A percentile compares a stretch with the other conserved stretches of the same genome.
Conservation (phyloP, 2,888 invertebrate genomes). For the Leucophenga maculata region DNA sequence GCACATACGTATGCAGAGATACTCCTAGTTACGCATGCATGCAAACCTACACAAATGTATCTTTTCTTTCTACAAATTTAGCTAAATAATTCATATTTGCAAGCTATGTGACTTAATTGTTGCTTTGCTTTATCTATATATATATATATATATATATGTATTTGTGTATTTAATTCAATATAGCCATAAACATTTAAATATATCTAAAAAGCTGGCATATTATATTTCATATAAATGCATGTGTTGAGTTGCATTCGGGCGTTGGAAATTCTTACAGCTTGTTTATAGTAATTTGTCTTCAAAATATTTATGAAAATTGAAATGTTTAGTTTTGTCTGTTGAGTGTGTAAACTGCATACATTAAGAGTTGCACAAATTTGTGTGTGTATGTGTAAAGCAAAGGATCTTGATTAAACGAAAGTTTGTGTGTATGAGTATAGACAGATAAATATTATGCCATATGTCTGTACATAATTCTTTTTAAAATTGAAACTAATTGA, state of each 20-base stretch:
- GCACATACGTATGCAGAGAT: not conserved
- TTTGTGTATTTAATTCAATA: not conserved
- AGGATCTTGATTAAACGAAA: no score
- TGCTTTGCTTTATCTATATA: constrained; percentile 30
- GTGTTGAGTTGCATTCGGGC: not conserved
- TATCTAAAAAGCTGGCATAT: not conserved
- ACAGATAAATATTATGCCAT: no score
- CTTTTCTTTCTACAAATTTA: not conserved
- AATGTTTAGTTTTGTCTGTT: not conserved
- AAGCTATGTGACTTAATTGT: constrained; percentile 57
- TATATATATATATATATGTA: not conserved
- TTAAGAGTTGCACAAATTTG: no score
- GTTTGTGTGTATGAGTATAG: no score
- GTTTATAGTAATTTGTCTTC: constrained; percentile 62
- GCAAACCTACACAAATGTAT: no score
- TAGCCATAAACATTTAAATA: no score
- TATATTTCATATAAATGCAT: not conserved
- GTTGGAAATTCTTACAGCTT: constrained; percentile 53
- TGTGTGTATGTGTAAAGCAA: no score
- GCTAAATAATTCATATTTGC: constrained; percentile 33
- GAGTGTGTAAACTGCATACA: no score
- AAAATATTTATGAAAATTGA: constrained; percentile 52
- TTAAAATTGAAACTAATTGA: no score
- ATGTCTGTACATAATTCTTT: no score
- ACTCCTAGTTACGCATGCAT: no score